These are phyloP conservation scores for Epicauta chinensis DNA, from an alignment of 1,140 invertebrate genomes.

Conservation along the genomic window DNA sequence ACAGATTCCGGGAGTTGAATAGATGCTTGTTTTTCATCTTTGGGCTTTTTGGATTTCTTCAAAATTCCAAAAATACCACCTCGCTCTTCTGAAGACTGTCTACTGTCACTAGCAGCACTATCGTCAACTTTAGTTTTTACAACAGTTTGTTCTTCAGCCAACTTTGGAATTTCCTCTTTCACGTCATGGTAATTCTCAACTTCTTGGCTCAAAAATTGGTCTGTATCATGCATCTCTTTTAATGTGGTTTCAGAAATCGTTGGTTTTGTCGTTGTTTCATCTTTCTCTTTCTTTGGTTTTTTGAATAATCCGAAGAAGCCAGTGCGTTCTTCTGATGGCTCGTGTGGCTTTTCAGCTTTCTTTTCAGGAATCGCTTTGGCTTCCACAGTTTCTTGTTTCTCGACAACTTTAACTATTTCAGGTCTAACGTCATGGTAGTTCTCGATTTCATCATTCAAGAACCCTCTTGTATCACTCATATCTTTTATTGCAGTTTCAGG, in stretches of 20 bases:
- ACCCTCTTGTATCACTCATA: slow-evolving; percentile 7
- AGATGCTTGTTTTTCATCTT: slow-evolving; percentile 17
- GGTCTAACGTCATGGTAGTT: slow-evolving; percentile 11
- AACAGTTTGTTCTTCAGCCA: too few species aligned
- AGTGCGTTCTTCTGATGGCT: background rate
- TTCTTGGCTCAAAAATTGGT: slow-evolving; percentile 19
- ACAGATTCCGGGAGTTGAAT: slow-evolving; percentile 1
- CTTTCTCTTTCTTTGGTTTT: slow-evolving; percentile 20
- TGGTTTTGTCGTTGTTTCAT: slow-evolving; percentile 10
- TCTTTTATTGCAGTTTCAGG: slow-evolving; percentile 11
- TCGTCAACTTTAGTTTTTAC: background rate
- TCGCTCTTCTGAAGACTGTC: background rate
- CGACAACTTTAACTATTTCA: background rate
- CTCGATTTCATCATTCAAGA: slow-evolving; percentile 11
- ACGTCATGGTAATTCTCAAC: slow-evolving; percentile 21
- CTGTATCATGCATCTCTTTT: slow-evolving; percentile 12
- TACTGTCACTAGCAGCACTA: background rate
- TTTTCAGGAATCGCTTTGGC: too few species aligned
- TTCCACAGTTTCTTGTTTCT: background rate
- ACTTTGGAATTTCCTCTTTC: background rate
- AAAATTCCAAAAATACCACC: slow-evolving; percentile 15
- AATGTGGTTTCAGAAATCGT: background rate
- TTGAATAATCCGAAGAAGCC: slow-evolving; percentile 7
- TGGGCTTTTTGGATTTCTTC: slow-evolving; percentile 18
- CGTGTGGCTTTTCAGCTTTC: background rate